Base-by-base conservation (phyloP, 2,797 vertebrate species). In the Hippopotamyrus pictus region DNA sequence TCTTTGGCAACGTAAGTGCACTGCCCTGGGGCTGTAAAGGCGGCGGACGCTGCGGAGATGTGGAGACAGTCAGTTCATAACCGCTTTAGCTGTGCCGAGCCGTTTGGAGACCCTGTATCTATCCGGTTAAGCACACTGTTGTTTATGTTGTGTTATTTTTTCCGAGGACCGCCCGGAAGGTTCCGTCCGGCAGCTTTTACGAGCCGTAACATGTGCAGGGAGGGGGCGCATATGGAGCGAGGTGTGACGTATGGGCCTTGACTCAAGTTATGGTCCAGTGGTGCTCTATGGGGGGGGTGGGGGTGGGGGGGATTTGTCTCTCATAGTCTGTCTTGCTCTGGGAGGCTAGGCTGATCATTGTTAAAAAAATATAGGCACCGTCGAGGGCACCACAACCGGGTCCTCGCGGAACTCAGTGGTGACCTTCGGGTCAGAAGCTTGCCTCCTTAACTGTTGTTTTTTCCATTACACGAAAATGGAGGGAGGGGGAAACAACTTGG, bases 1-100 rank as follows among this genome's bases (percentile, higher is more conserved):
- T 99, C 73, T 97, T 95, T 90, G 92, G 93, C 65, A 96, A 94
- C 87, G 98, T 99, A 95, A 97, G 97, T 92, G 51, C 8, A 5
- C 33, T 54, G 82, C 4, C n/a, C 8, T 29, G 48, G 5, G 9
- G 22, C 19, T 29, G 76, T 33, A 9, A n/a, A 7, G 76, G 44
- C 19, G 2, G 46, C 1, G 1, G 8, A 82, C 1, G 1, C 17
- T 17, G 6, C 37, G 1, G 76, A 22, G 8, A 22, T 73, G 33
- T 65, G 12, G 69, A 76, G 69, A 76, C 33, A 14, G 41, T 44
- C 41, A 3, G 6, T 82, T 3, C 76, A n/a, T 82, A 46, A n/a
- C 19, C 6, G 5, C 76, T 3, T 82, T n/a, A 46, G 76, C 76
- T 17, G 5, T 37, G 33, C 12, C 5, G 14, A 73, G 2, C 29